Percentiles rank a stretch among this genome's conserved stretches.
These are phyloP conservation scores for Anticlea derivata DNA, from an alignment of 2,888 invertebrate genomes.

Conservation along the genomic window DNA sequence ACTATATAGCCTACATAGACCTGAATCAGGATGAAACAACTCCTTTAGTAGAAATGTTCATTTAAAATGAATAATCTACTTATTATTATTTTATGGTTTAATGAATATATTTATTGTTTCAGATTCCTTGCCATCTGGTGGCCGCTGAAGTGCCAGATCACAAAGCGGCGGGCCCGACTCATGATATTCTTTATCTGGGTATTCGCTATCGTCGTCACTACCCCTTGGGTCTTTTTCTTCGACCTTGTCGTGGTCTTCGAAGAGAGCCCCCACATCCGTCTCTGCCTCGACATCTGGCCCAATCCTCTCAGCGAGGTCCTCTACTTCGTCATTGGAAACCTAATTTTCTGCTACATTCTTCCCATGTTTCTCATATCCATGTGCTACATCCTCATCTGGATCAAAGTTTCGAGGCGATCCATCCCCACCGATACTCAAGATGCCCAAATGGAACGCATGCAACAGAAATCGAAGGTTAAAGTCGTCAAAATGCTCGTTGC, in stretches of 20 bases:
- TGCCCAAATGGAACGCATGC: constrained; percentile 95
- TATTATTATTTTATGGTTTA: too few species aligned
- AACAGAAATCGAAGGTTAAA: constrained; percentile 96
- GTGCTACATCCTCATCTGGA: constrained; percentile 96
- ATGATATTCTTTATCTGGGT: constrained; percentile 96
- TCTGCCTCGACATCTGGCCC: constrained; percentile 94
- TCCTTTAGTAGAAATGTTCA: too few species aligned
- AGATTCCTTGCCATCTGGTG: constrained; percentile 98
- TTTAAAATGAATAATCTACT: too few species aligned
- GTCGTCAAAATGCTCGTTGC: constrained; percentile 97
- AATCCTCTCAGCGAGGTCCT: constrained; percentile 90
- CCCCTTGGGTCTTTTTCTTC: constrained; percentile 96
- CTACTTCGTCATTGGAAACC: constrained; percentile 94
- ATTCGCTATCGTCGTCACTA: constrained; percentile 91
- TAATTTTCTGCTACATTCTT: constrained; percentile 94
- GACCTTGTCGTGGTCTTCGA: constrained; percentile 89
- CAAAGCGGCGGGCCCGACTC: constrained; percentile 92
- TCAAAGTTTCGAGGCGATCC: constrained; percentile 93
- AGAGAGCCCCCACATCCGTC: constrained; percentile 89
- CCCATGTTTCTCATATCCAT: constrained; percentile 95
- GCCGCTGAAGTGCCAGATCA: constrained; percentile 95
- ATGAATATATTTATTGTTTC: constrained; percentile 73
- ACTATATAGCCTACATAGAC: too few species aligned
- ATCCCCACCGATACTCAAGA: constrained; percentile 96
- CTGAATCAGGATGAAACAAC: too few species aligned